phyloP scores from a whole-genome alignment of 2,113 vertebrate genomes.

The Eleginops maclovinus region DNA sequence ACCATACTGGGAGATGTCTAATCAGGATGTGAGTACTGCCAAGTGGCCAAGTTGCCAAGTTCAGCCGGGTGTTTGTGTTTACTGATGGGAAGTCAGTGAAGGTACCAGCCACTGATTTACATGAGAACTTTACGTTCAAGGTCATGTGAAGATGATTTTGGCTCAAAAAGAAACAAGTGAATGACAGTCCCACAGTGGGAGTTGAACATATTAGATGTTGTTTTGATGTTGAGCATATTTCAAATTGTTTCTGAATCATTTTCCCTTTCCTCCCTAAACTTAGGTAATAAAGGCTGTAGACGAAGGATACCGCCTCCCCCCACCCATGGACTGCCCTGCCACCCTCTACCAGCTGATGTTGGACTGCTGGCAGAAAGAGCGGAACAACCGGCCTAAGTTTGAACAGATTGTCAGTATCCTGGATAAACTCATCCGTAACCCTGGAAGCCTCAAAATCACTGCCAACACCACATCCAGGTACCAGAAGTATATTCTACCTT shows the following conservation, averaged over 20 bases:
- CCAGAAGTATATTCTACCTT: background rate
- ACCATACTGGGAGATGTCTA: conserved; percentile 99
- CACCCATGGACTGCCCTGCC: conserved; percentile 98
- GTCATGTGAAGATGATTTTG: background rate
- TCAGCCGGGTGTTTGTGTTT: no score
- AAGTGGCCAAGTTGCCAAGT: background rate
- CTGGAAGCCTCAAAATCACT: conserved; percentile 95
- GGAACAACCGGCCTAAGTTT: conserved; percentile 98
- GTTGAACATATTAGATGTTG: background rate
- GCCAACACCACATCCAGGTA: conserved; percentile 96
- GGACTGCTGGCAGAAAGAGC: conserved; percentile 99
- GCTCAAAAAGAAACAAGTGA: background rate
- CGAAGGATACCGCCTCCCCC: conserved; percentile 96
- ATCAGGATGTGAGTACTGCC: conserved; percentile 94
- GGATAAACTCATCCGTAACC: conserved; percentile 98
- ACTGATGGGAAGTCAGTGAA: background rate
- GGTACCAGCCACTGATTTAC: background rate
- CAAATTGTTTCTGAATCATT: background rate
- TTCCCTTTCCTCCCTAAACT: background rate
- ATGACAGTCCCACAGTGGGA: background rate
- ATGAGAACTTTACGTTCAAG: background rate
- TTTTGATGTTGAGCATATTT: background rate
- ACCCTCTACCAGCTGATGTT: conserved; percentile 98
- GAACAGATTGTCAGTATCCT: conserved; percentile 99
- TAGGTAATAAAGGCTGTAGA: conserved; percentile 99